A percentile compares a stretch with the other conserved stretches of the same genome.
These are phyloP conservation scores for Nephrocerus scutellatus DNA, from an alignment of 2,888 invertebrate species.

Conservation along the genomic window DNA sequence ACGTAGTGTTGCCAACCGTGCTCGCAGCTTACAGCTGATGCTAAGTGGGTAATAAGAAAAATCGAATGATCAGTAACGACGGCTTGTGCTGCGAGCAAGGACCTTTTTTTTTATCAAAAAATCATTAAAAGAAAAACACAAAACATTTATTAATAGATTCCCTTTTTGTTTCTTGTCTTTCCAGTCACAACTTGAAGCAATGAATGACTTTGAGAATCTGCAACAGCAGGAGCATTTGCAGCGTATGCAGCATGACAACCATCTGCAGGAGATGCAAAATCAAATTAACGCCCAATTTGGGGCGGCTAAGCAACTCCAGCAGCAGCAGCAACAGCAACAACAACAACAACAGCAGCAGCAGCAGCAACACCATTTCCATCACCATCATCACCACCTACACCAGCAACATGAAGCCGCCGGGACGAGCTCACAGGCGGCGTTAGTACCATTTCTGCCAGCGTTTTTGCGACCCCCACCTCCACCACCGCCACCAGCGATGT, in stretches of 20 bases:
- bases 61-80: too few relatives aligned
- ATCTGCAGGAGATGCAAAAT: conserved; percentile 40
- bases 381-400: conserved; percentile 23
- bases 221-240: conserved; percentile 38
- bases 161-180: conserved; percentile 19
- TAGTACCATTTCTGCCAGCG: conserved; percentile 41
- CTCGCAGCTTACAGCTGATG: too few relatives aligned
- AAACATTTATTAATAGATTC: too few relatives aligned
- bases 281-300: conserved; percentile 38
- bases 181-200: conserved; percentile 35
- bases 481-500: conserved; percentile 39
- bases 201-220: conserved; percentile 37
- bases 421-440: conserved; percentile 19
- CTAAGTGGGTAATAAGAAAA: too few relatives aligned
- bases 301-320: conserved; percentile 23
- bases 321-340: conserved; percentile 16
- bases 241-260: conserved; percentile 37
- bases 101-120: too few relatives aligned
- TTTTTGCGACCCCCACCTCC: conserved; percentile 38
- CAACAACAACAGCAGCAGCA: conserved; percentile 15
- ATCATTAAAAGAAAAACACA: too few relatives aligned
- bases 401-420: conserved; percentile 5
- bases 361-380: conserved; percentile 10
- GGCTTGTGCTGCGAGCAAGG: too few relatives aligned
- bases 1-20: too few relatives aligned